phyloP scores from a whole-genome alignment of 2,797 vertebrate species.

The Champsocephalus esox region DNA sequence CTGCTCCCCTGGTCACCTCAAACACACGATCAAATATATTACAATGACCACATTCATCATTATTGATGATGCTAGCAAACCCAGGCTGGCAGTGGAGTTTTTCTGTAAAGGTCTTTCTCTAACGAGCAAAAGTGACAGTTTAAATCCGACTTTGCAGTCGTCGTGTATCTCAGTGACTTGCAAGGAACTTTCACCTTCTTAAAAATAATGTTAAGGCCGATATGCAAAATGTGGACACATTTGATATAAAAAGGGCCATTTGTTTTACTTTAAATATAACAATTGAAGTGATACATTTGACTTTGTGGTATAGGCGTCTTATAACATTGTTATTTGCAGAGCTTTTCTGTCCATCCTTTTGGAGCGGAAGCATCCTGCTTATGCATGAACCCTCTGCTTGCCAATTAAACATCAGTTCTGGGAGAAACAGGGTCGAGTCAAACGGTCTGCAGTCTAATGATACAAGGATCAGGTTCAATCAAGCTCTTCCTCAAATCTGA shows the following conservation, averaged over 20 bases:
- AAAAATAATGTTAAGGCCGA: neutral
- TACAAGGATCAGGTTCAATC: neutral
- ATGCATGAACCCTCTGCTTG: neutral
- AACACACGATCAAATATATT: neutral
- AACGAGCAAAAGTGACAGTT: neutral
- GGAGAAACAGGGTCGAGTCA: neutral
- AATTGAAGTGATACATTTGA: neutral
- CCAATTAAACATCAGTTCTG: neutral
- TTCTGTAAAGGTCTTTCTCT: neutral
- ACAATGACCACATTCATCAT: neutral
- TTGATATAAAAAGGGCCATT: neutral
- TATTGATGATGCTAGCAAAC: neutral
- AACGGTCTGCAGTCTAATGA: neutral
- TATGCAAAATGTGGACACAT: neutral
- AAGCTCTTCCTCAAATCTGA: neutral
- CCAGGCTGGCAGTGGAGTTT: neutral
- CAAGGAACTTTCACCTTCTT: neutral
- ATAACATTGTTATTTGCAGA: neutral
- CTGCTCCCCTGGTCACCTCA: neutral
- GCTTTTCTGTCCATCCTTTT: neutral
- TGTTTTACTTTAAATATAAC: neutral
- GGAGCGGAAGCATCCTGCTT: neutral
- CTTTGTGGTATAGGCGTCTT: neutral
- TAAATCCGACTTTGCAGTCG: neutral
- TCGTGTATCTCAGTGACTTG: neutral